Evolutionary conservation across 2,113 vertebrate genomes (phyloP).

Genomic region (Hystrix cristata): DNA sequence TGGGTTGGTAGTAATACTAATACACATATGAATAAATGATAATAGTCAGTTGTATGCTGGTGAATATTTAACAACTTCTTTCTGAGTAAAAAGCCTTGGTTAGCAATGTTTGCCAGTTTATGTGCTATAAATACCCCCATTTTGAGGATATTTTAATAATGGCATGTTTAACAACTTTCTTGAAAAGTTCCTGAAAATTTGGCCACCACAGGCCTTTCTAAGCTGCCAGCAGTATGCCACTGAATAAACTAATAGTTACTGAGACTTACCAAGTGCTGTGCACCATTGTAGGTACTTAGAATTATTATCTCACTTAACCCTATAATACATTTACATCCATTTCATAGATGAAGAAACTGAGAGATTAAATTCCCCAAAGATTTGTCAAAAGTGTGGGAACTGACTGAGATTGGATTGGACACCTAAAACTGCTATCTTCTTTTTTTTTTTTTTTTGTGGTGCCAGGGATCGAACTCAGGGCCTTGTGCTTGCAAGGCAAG

Average conservation of each 20-base stretch:
- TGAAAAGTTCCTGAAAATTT: not conserved
- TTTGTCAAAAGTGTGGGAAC: not conserved
- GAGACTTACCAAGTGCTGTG: not conserved
- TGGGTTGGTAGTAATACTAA: not conserved
- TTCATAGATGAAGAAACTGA: not conserved
- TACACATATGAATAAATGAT: not conserved
- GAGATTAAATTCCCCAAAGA: not conserved
- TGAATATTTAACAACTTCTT: not conserved
- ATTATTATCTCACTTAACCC: not conserved
- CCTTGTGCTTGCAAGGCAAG: too few relatives aligned
- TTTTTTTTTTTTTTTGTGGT: constrained; percentile 11
- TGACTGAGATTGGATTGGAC: not conserved
- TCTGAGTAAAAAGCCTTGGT: not conserved
- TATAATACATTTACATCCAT: not conserved
- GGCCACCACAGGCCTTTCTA: not conserved
- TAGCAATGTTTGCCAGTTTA: not conserved
- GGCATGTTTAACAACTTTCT: not conserved
- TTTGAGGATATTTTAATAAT: not conserved
- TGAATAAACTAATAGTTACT: not conserved
- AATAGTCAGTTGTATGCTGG: not conserved
- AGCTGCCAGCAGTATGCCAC: not conserved
- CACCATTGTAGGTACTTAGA: not conserved
- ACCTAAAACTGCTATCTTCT: not conserved
- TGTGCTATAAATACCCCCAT: not conserved
- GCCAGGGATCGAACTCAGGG: too few relatives aligned